Evolutionary conservation across 2,797 vertebrate species (phyloP).

Genomic region (Pseudomugil tenellus): DNA sequence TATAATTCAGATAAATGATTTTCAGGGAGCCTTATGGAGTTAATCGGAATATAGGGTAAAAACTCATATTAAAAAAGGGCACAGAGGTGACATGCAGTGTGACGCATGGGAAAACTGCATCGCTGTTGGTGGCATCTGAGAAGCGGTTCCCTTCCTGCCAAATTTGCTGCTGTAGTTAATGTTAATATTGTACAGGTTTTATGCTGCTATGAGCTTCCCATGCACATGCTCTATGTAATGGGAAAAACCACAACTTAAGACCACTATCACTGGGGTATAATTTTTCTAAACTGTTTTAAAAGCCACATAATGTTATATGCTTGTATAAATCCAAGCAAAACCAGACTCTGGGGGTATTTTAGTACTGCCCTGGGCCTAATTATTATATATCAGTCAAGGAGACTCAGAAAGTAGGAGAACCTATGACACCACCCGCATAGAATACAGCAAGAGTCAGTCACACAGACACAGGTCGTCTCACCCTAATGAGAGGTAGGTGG

Average conservation of each 20-base stretch:
- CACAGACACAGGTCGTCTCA: constrained; percentile 60
- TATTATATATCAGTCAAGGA: constrained; percentile 67
- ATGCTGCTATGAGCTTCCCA: constrained; percentile 57
- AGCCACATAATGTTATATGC: constrained; percentile 80
- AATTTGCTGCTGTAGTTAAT: constrained; percentile 73
- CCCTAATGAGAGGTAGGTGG: constrained; percentile 67
- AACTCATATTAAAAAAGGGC: constrained; percentile 7
- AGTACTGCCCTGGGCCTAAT: constrained; percentile 69
- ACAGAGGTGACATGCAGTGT: constrained; percentile 12
- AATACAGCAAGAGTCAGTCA: constrained; percentile 55
- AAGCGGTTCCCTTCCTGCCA: constrained; percentile 57
- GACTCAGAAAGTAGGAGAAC: constrained; percentile 58
- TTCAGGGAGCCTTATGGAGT: not conserved
- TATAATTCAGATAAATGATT: not conserved
- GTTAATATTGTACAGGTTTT: constrained; percentile 76
- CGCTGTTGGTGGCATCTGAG: constrained; percentile 58
- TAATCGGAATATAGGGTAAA: constrained; percentile 14
- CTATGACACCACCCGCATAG: constrained; percentile 69
- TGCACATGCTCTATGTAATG: constrained; percentile 71
- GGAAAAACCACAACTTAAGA: constrained; percentile 79
- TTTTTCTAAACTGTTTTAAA: constrained; percentile 82
- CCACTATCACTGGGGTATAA: constrained; percentile 79
- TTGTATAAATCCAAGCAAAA: constrained; percentile 81
- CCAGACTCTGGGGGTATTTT: constrained; percentile 71
- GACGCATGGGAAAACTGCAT: constrained; percentile 53